phyloP scores from a whole-genome alignment of 2,888 invertebrate genomes.

The Beris chalybata region DNA sequence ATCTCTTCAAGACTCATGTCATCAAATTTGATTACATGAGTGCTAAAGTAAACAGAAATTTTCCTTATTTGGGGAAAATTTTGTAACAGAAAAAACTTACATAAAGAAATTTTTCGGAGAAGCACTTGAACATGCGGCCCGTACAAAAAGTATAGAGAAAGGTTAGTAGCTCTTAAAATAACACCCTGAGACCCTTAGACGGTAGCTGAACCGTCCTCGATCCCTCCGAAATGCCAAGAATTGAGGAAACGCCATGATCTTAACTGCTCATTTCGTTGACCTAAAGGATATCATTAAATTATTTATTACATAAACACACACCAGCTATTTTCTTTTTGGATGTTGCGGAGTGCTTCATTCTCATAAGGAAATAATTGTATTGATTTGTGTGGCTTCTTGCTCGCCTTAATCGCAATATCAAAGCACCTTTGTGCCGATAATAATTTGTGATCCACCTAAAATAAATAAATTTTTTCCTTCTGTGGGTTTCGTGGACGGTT shows the following conservation, averaged over 20 bases:
- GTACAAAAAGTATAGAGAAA: not conserved
- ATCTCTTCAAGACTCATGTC: conserved; percentile 20
- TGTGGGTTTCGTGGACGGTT: too few species aligned
- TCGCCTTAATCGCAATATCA: not conserved
- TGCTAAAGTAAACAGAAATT: conserved; percentile 16
- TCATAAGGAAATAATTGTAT: conserved; percentile 9
- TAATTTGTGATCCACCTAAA: too few species aligned
- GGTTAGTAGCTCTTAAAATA: conserved; percentile 28
- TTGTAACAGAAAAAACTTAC: too few species aligned
- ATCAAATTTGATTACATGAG: conserved; percentile 30
- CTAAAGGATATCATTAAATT: conserved; percentile 36
- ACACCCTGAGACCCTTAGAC: conserved; percentile 32
- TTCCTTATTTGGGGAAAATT: not conserved
- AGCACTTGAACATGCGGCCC: not conserved
- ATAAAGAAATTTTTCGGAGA: conserved; percentile 3
- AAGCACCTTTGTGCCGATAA: not conserved
- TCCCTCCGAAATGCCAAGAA: conserved; percentile 11
- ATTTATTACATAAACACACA: conserved; percentile 35
- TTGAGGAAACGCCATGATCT: conserved; percentile 8
- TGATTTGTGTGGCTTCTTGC: not conserved
- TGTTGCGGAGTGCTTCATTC: not conserved
- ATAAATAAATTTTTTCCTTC: too few species aligned
- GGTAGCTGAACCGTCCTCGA: too few species aligned
- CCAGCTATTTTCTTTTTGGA: conserved; percentile 20
- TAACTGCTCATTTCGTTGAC: conserved; percentile 32